A percentile compares a stretch with the other conserved stretches of the same genome.
Evolutionary conservation across 1,140 invertebrate genomes (phyloP).

Genomic region (Thaumatotibia leucotreta): DNA sequence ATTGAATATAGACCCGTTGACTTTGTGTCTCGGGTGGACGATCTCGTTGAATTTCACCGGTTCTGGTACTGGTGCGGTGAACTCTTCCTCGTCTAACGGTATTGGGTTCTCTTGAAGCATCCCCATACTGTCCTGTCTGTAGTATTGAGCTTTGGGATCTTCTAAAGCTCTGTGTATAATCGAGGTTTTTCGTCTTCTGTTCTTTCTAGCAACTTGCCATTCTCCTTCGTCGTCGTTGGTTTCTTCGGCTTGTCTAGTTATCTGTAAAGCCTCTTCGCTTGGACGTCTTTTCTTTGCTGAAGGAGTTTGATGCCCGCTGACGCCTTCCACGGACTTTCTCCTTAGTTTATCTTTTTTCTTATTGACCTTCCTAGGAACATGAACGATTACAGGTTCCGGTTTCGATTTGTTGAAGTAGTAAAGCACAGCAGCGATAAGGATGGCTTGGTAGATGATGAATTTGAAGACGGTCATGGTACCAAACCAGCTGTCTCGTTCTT

Average conservation of each 20-base stretch:
- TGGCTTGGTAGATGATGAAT: slow-evolving; percentile 62
- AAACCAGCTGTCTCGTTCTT: slow-evolving; percentile 81
- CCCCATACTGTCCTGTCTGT: slow-evolving; percentile 50
- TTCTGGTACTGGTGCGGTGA: slow-evolving; percentile 63
- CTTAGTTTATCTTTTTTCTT: slow-evolving; percentile 68
- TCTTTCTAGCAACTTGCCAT: slow-evolving; percentile 66
- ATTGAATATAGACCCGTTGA: slow-evolving; percentile 71
- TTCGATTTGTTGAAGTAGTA: slow-evolving; percentile 62
- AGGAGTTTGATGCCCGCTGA: slow-evolving; percentile 70
- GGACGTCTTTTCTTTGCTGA: slow-evolving; percentile 80
- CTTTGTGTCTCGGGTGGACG: slow-evolving; percentile 42
- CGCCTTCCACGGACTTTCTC: slow-evolving; percentile 79
- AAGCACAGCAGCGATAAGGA: slow-evolving; percentile 52
- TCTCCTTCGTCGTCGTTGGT: slow-evolving; percentile 71
- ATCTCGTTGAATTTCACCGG: slow-evolving; percentile 59
- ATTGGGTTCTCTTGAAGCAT: slow-evolving; percentile 63
- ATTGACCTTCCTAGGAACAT: slow-evolving; percentile 52
- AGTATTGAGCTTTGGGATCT: slow-evolving; percentile 31
- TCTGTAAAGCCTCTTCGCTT: slow-evolving; percentile 86
- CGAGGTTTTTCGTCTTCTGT: slow-evolving; percentile 58
- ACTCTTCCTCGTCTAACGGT: slow-evolving; percentile 66
- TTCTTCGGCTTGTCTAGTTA: slow-evolving; percentile 78
- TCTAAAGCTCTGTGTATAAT: slow-evolving; percentile 51
- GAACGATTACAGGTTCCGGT: slow-evolving; percentile 43
- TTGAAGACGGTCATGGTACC: slow-evolving; percentile 77